Percentiles rank a stretch among this genome's conserved stretches.
These are phyloP conservation scores for Trisateles emortualis DNA, from an alignment of 2,888 invertebrate genomes.

Conservation along the genomic window DNA sequence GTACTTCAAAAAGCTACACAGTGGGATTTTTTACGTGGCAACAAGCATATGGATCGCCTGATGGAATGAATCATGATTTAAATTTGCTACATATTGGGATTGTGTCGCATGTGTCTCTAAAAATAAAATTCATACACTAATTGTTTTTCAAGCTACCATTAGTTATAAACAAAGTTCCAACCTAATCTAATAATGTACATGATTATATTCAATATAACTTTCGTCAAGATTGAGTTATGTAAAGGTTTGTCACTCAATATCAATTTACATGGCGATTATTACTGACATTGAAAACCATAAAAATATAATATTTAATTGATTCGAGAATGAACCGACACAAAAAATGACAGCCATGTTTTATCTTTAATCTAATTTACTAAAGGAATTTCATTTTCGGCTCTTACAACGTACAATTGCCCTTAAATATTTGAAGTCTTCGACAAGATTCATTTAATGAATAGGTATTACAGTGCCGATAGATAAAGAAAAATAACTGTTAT, in stretches of 20 bases:
- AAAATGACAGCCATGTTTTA: slow-evolving; percentile 45
- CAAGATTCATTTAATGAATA: slow-evolving; percentile 10
- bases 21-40: too few relatives aligned
- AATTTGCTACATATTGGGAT: too few relatives aligned
- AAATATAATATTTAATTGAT: slow-evolving; percentile 48
- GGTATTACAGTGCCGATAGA: not conserved
- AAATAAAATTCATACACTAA: too few relatives aligned
- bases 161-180: slow-evolving; percentile 4
- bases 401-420: slow-evolving; percentile 31
- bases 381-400: slow-evolving; percentile 57
- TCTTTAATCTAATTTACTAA: slow-evolving; percentile 53
- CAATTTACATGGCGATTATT: slow-evolving; percentile 27
- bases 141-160: too few relatives aligned
- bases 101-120: too few relatives aligned
- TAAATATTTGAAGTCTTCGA: slow-evolving; percentile 32
- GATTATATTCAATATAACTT: slow-evolving; percentile 20
- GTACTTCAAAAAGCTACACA: too few relatives aligned
- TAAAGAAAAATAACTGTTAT: not conserved
- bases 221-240: slow-evolving; percentile 18
- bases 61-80: too few relatives aligned
- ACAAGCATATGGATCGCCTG: too few relatives aligned
- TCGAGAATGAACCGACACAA: slow-evolving; percentile 34
- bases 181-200: slow-evolving; percentile 9
- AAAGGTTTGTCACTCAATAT: slow-evolving; percentile 28
- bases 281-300: slow-evolving; percentile 28